These are phyloP conservation scores for Eretmochelys imbricata DNA, from an alignment of 2,113 vertebrate species.

Conservation along the genomic window DNA sequence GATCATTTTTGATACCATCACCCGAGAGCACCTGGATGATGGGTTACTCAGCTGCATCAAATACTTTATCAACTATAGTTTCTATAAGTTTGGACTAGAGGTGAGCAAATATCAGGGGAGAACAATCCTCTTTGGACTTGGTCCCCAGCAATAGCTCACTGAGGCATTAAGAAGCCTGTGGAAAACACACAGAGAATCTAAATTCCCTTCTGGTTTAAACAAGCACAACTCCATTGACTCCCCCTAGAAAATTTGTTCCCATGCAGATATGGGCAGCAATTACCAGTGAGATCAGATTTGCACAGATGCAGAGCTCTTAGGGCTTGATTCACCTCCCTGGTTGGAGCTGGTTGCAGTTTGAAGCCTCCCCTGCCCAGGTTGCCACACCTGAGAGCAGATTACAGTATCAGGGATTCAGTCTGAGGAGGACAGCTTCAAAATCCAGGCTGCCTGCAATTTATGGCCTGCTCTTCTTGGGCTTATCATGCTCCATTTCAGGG, in stretches of 20 bases:
- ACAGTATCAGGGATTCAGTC: neutral
- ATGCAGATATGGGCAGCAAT: neutral
- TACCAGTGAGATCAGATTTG: neutral
- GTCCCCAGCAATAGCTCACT: neutral
- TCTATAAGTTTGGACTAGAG: conserved; percentile 85
- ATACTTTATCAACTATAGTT: conserved; percentile 81
- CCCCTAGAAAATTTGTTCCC: neutral
- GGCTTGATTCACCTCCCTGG: neutral
- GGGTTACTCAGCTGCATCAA: conserved; percentile 73
- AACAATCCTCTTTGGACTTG: neutral
- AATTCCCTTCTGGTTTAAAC: neutral
- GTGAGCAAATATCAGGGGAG: conserved; percentile 33
- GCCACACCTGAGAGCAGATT: neutral
- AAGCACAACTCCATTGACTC: neutral
- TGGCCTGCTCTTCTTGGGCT: neutral
- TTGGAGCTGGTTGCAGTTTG: neutral
- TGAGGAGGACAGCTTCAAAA: neutral
- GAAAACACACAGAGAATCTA: neutral
- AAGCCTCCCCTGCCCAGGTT: neutral
- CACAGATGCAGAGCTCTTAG: neutral
- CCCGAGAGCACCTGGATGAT: conserved; percentile 69
- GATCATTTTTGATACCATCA: conserved; percentile 70
- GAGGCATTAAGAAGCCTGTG: neutral
- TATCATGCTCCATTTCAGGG: neutral
- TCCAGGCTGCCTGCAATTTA: neutral